These are phyloP conservation scores for Pecten maximus DNA, from an alignment of 2,888 invertebrate genomes.

Conservation along the genomic window DNA sequence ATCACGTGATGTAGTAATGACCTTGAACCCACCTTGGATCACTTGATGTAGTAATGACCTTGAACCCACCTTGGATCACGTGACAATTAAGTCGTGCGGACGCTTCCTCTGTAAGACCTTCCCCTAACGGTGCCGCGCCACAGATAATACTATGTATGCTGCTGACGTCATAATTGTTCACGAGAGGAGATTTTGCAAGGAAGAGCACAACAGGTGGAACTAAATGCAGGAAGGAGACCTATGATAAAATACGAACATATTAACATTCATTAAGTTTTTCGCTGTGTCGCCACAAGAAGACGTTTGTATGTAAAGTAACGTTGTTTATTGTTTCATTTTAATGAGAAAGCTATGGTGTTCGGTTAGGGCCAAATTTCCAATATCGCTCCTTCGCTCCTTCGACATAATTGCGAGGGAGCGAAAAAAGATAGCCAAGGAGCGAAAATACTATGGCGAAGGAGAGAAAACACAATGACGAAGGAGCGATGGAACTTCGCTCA, in stretches of 20 bases:
- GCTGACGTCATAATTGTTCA: slow-evolving; percentile 89
- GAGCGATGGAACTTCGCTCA: too few species aligned
- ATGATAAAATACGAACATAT: slow-evolving; percentile 38
- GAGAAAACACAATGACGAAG: too few species aligned
- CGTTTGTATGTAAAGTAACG: too few species aligned
- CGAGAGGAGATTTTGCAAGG: slow-evolving; percentile 87
- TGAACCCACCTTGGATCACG: slow-evolving; percentile 44
- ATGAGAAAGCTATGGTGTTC: too few species aligned
- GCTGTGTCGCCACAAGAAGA: too few species aligned
- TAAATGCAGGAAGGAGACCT: slow-evolving; percentile 87
- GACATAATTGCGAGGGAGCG: too few species aligned
- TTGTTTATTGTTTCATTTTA: too few species aligned
- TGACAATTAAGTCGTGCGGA: slow-evolving; percentile 55
- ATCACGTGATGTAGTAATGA: neutral
- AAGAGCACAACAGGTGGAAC: slow-evolving; percentile 92
- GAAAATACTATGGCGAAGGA: too few species aligned
- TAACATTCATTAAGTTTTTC: too few species aligned
- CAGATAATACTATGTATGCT: slow-evolving; percentile 88
- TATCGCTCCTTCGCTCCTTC: too few species aligned
- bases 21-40: slow-evolving; percentile 42
- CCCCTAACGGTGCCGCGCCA: slow-evolving; percentile 92
- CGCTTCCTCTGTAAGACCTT: slow-evolving; percentile 84
- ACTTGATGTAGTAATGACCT: neutral
- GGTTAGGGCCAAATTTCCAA: too few species aligned
- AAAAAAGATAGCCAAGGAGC: too few species aligned